Conservation (phyloP, 2,797 vertebrate species). For the Gila robusta region DNA sequence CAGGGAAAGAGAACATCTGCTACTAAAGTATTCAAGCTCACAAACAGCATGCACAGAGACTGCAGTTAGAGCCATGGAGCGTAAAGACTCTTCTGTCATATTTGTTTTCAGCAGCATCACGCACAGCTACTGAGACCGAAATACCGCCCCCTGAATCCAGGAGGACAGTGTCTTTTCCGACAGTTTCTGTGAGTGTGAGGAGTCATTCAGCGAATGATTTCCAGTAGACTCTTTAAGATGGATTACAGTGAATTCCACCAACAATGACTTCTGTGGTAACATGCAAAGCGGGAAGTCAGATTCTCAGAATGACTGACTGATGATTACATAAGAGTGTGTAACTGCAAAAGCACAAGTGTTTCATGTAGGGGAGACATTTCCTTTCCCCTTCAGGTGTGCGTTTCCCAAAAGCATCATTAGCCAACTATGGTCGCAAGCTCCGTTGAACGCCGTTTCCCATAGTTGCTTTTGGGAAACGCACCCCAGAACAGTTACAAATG, state of each 20-base stretch:
- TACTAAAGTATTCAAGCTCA: slow-evolving; percentile 37
- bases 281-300: slow-evolving; percentile 17
- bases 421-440: background rate
- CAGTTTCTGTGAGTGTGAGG: background rate
- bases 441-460: background rate
- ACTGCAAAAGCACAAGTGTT: slow-evolving; percentile 5
- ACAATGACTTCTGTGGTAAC: background rate
- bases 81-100: background rate
- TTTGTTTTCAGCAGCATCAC: slow-evolving; percentile 23
- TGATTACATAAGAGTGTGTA: slow-evolving; percentile 15
- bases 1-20: slow-evolving; percentile 34
- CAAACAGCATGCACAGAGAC: slow-evolving; percentile 7
- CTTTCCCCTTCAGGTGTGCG: background rate
- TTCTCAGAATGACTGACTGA: slow-evolving; percentile 1
- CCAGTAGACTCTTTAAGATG: background rate
- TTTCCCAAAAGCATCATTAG: background rate
- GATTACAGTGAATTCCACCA: background rate
- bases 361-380: background rate
- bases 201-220: background rate
- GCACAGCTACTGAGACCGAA: slow-evolving; percentile 21
- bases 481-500: slow-evolving; percentile 15
- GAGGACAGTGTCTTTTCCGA: slow-evolving; percentile 8
- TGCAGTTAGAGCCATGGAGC: slow-evolving; percentile 15
- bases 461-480: background rate
- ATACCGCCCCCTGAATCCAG: background rate